Percentiles rank a stretch among this genome's conserved stretches.
phyloP scores from a whole-genome alignment of 2,797 vertebrate genomes.

The Karalla daura region DNA sequence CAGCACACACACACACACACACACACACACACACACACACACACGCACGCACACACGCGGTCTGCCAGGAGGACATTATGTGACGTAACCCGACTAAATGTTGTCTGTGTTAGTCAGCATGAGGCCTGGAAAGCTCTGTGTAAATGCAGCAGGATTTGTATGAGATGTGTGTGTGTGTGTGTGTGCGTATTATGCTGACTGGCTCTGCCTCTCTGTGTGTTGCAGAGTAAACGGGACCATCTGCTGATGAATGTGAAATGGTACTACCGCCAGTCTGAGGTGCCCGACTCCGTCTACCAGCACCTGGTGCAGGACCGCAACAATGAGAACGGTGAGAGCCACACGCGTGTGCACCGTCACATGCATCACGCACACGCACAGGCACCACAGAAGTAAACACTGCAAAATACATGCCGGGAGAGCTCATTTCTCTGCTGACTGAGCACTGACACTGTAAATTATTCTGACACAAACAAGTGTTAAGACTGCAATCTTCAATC shows the following conservation, averaged over 20 bases:
- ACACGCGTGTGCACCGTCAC: slow-evolving; percentile 1
- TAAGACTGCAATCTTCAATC: too few species aligned
- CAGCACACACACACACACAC: too few species aligned
- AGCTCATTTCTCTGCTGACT: too few species aligned
- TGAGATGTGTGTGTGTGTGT: slow-evolving; percentile 39
- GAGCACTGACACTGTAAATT: too few species aligned
- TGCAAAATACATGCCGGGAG: slow-evolving; percentile 27
- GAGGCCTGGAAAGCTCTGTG: too few species aligned
- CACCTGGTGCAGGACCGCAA: slow-evolving; percentile 99
- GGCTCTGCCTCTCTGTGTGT: slow-evolving; percentile 72
- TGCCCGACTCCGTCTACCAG: slow-evolving; percentile 99
- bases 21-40: too few species aligned
- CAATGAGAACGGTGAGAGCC: slow-evolving; percentile 94
- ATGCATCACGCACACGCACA: neutral
- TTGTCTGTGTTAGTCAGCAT: slow-evolving; percentile 75
- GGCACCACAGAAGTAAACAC: neutral
- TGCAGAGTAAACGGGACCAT: slow-evolving; percentile 99
- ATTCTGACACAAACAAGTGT: too few species aligned
- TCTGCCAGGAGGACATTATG: slow-evolving; percentile 77
- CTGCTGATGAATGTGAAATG: slow-evolving; percentile 99
- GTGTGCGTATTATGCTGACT: slow-evolving; percentile 43
- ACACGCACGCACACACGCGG: too few species aligned
- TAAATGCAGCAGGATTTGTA: too few species aligned
- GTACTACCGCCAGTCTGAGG: slow-evolving; percentile 99
- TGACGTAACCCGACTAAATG: slow-evolving; percentile 77